These are phyloP conservation scores for Archocentrus centrarchus DNA, from an alignment of 2,113 vertebrate genomes.

Conservation along the genomic window DNA sequence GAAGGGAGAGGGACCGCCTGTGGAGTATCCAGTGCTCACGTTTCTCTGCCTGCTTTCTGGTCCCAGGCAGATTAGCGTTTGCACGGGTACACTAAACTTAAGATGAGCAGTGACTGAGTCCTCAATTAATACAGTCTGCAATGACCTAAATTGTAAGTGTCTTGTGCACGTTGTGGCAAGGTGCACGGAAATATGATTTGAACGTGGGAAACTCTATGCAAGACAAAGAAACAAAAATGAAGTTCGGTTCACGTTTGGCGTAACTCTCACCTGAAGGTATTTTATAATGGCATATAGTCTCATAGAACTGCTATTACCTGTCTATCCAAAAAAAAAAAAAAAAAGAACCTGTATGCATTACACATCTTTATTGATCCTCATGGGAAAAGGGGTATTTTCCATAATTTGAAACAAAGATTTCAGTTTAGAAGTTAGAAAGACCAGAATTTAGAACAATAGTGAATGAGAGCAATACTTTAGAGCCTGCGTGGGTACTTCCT, in stretches of 20 bases:
- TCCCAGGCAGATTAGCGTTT: conserved; percentile 71
- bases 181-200: neutral
- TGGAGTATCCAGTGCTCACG: conserved; percentile 67
- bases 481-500: neutral
- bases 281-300: neutral
- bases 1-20: conserved; percentile 7
- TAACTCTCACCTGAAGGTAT: neutral
- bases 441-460: neutral
- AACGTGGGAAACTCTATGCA: conserved; percentile 3
- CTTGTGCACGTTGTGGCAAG: conserved; percentile 2
- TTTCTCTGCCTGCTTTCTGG: conserved; percentile 66
- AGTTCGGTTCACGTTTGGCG: neutral
- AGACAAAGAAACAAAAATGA: neutral
- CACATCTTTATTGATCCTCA: neutral
- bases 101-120: conserved; percentile 59
- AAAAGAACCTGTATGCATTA: neutral
- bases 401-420: neutral
- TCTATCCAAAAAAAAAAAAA: neutral
- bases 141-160: conserved; percentile 63
- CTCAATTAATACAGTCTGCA: conserved; percentile 52
- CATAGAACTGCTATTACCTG: neutral
- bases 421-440: neutral
- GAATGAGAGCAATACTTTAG: neutral
- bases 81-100: conserved; percentile 63
- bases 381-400: neutral